Evolutionary conservation across 2,797 vertebrate genomes (phyloP), one percentile per base, ranked within the genome.

Genomic region (Semotilus atromaculatus): DNA sequence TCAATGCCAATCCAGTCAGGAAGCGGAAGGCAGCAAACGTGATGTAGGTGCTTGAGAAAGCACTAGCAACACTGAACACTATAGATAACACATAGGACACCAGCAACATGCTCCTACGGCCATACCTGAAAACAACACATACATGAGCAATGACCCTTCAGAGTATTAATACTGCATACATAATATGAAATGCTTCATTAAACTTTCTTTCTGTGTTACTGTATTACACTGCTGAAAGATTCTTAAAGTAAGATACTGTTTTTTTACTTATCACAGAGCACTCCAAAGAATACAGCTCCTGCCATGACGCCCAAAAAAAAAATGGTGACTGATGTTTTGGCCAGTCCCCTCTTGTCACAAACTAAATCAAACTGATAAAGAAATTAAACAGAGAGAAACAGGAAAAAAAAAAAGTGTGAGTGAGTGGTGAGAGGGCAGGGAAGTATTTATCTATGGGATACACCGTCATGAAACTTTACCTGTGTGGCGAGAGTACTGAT

Each of bases 401-500:
- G 34, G 34, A 72, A 60, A 85, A 36, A 45, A 29, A 55, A 29
- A 45, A 1, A 45, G 31, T 3, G 31, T 31, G 31, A 31, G 43
- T 40, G 13, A 43, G 45, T 38, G 45, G 31, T 53, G 7, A 40
- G 40, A 70, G 19, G 29, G 9, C 76, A 29, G 4, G 26, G 16
- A 43, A 45, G 7, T 29, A 48, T 60, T 11, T 29, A 48, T 45
- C 11, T 29, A 51, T 92, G 91, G 87, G 96, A 76, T 70, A 94
- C 89, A 67, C 97, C 96, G 84, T 81, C 96, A 77, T 97, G 97
- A 77, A 93, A 81, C 0, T 95, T 87, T 97, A 98, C 89, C 96
- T 95, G 40, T 96, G 95, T 80, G 97, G 88, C 53, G 97, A 81
- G 88, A 96, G 97, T 86, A 97, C 97, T 51, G 97, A 96, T 75